phyloP scores from a whole-genome alignment of 2,113 vertebrate species.

The Urocynchramus pylzowi region DNA sequence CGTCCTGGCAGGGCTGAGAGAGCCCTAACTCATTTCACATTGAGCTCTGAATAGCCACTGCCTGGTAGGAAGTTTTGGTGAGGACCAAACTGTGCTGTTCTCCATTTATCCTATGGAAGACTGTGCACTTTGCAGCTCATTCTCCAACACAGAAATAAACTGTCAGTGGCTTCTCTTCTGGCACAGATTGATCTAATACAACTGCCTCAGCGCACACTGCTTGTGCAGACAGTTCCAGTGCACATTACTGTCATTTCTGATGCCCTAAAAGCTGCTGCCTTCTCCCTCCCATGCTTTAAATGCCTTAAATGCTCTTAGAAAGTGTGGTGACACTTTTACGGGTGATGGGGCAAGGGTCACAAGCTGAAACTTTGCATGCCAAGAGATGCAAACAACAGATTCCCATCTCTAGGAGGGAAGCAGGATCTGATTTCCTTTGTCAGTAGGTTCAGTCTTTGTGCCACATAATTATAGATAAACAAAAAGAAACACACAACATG shows the following conservation, averaged over 20 bases:
- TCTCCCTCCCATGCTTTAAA: constrained; percentile 52
- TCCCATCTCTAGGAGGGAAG: background rate
- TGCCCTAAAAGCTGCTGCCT: constrained; percentile 58
- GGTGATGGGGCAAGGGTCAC: constrained; percentile 45
- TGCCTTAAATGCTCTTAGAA: constrained; percentile 60
- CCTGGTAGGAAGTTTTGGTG: constrained; percentile 43
- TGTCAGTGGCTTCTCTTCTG: background rate
- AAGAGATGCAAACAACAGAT: constrained; percentile 44
- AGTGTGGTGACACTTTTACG: constrained; percentile 52
- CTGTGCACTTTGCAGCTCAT: background rate
- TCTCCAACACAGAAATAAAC: background rate
- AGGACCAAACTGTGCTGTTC: background rate
- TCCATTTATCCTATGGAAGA: background rate
- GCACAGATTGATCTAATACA: constrained; percentile 24
- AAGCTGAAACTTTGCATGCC: constrained; percentile 36
- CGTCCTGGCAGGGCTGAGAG: constrained; percentile 10
- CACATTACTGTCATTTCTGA: constrained; percentile 50
- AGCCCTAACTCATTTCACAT: constrained; percentile 12
- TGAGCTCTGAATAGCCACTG: background rate
- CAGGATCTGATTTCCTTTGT: background rate
- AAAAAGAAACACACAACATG: background rate
- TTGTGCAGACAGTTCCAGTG: background rate
- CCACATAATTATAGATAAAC: background rate
- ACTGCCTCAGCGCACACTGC: constrained; percentile 17
- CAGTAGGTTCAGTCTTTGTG: background rate